phyloP scores from a whole-genome alignment of 2,113 vertebrate species.

The Mastomys coucha region DNA sequence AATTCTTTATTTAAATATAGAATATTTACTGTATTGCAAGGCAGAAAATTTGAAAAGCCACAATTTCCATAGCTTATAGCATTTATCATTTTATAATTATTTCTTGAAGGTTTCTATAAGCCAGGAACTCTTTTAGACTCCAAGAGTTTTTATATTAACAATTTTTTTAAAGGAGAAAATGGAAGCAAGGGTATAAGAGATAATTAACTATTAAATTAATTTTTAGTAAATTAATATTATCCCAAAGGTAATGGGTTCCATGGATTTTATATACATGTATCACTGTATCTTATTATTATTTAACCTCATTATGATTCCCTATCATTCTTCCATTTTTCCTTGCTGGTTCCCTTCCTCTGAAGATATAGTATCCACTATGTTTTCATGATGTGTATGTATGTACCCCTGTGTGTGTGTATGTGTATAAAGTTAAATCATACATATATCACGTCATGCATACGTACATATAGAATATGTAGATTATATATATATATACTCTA shows the following conservation, averaged over 20 bases:
- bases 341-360: neutral
- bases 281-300: neutral
- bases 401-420: neutral
- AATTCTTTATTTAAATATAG: neutral
- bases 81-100: neutral
- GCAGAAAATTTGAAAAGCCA: neutral
- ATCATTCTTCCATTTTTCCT: neutral
- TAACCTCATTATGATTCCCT: neutral
- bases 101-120: neutral
- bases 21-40: neutral
- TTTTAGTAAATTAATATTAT: neutral
- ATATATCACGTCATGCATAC: neutral
- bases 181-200: neutral
- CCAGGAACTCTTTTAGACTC: neutral
- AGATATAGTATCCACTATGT: neutral
- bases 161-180: neutral
- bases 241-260: too few species aligned
- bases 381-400: neutral
- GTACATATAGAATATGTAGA: neutral
- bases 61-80: neutral
- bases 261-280: neutral
- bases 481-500: neutral
- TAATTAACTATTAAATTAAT: neutral
- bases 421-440: neutral
- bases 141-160: neutral